Percentiles rank a stretch among this genome's conserved stretches.
These are phyloP conservation scores for Parapsyche elsis DNA, from an alignment of 1,140 invertebrate species.

Conservation along the genomic window DNA sequence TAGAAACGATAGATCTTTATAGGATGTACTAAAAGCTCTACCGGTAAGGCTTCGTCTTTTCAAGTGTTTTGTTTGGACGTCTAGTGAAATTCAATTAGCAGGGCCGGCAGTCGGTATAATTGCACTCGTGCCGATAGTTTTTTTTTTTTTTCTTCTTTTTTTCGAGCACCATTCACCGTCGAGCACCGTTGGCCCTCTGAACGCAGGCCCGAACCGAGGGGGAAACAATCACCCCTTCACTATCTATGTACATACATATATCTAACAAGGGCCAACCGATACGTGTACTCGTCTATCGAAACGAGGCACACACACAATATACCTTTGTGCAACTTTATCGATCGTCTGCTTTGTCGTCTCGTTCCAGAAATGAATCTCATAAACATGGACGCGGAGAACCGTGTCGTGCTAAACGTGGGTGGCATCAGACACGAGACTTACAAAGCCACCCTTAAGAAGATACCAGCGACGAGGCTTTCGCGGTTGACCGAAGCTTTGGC, in stretches of 20 bases:
- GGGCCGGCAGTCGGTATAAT: constrained; percentile 7
- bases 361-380: constrained; percentile 78
- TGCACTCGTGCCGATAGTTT: constrained; percentile 15
- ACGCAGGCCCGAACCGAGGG: no score
- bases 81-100: constrained; percentile 17
- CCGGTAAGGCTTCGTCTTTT: no score
- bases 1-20: no score
- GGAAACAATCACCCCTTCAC: no score
- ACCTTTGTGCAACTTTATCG: no score
- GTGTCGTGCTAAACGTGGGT: constrained; percentile 97
- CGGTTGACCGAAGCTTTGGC: constrained; percentile 88
- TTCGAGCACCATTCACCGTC: constrained; percentile 10
- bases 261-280: not conserved
- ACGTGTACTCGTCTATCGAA: not conserved
- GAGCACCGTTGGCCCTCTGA: not conserved
- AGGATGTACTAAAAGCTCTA: no score
- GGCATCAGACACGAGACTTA: constrained; percentile 98
- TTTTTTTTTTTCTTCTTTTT: not conserved
- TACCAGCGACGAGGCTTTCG: constrained; percentile 91
- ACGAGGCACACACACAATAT: no score
- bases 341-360: not conserved
- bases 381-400: constrained; percentile 94
- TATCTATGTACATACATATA: no score
- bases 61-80: not conserved
- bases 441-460: constrained; percentile 92